phyloP scores from a whole-genome alignment of 2,797 vertebrate genomes.

The Danio choprae region DNA sequence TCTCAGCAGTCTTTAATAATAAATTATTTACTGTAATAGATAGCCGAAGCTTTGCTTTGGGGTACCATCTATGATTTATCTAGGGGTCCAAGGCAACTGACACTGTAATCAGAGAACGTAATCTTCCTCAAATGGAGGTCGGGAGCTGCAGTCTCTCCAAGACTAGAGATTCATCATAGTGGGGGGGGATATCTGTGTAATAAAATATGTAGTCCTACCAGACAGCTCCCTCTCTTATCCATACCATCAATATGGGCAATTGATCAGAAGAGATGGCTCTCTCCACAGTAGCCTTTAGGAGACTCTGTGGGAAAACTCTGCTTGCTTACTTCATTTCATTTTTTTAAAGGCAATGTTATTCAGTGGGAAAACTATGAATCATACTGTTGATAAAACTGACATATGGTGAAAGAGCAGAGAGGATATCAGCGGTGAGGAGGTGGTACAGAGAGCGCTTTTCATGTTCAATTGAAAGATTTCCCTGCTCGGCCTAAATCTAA shows the following conservation, averaged over 20 bases:
- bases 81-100: constrained; percentile 77
- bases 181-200: constrained; percentile 68
- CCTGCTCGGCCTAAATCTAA: not conserved
- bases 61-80: constrained; percentile 80
- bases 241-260: constrained; percentile 51
- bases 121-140: constrained; percentile 79
- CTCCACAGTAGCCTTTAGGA: constrained; percentile 8
- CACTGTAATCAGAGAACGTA: constrained; percentile 79
- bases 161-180: constrained; percentile 77
- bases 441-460: constrained; percentile 44
- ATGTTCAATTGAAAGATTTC: constrained; percentile 32
- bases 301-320: not conserved
- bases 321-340: constrained; percentile 12
- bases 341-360: constrained; percentile 20
- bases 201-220: constrained; percentile 69
- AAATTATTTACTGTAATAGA: constrained; percentile 82
- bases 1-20: constrained; percentile 65
- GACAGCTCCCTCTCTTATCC: constrained; percentile 57
- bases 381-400: constrained; percentile 1
- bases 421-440: constrained; percentile 7
- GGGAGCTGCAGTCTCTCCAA: constrained; percentile 72
- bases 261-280: constrained; percentile 58
- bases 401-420: constrained; percentile 27
- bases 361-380: constrained; percentile 4
- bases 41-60: constrained; percentile 72